phyloP scores from a whole-genome alignment of 2,113 vertebrate genomes.

The Empidonax traillii region DNA sequence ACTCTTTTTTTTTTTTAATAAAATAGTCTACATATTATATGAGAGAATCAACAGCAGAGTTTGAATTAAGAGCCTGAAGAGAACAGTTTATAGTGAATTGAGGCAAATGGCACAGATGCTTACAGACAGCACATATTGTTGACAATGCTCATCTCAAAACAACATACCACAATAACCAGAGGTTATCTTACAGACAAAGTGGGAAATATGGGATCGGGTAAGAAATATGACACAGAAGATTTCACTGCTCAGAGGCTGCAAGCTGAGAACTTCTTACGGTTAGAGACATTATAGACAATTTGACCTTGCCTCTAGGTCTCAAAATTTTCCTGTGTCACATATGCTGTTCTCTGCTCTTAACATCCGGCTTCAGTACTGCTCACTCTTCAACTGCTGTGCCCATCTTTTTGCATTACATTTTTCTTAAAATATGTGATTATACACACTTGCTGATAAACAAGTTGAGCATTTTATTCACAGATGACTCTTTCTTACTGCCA shows the following conservation, averaged over 20 bases:
- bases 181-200: conserved; percentile 63
- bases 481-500: conserved; percentile 9
- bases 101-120: conserved; percentile 44
- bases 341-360: conserved; percentile 39
- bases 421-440: conserved; percentile 45
- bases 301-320: conserved; percentile 72
- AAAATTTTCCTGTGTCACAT: conserved; percentile 36
- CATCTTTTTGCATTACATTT: not conserved
- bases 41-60: conserved; percentile 28
- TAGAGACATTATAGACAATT: conserved; percentile 58
- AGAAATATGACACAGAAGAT: conserved; percentile 63
- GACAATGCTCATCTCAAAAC: conserved; percentile 60
- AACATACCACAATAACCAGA: conserved; percentile 63
- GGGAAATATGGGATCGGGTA: conserved; percentile 7
- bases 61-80: conserved; percentile 53
- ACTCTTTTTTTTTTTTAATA: not conserved
- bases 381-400: conserved; percentile 12
- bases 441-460: not conserved
- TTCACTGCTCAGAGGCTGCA: conserved; percentile 39
- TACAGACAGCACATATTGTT: conserved; percentile 41
- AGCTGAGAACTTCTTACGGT: conserved; percentile 60
- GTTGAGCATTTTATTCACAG: conserved; percentile 23
- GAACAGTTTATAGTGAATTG: not conserved
- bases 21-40: not conserved
- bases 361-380: not conserved